These are phyloP conservation scores for Drymodes brunneopygia DNA, from an alignment of 2,113 vertebrate genomes.

Conservation along the genomic window DNA sequence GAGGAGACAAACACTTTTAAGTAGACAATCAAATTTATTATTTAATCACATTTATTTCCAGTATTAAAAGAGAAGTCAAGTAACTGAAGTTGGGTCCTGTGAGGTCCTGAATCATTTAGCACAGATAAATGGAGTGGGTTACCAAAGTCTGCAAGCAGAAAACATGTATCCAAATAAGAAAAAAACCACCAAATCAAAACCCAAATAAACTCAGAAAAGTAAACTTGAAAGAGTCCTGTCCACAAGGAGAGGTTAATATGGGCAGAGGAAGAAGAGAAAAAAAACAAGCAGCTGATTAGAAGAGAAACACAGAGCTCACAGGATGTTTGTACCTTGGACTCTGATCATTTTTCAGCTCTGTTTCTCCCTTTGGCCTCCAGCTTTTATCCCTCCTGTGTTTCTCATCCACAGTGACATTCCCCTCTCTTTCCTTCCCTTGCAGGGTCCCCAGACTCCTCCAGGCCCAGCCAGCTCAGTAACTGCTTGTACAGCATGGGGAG, in stretches of 20 bases:
- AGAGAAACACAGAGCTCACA: not conserved
- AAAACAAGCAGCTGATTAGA: not conserved
- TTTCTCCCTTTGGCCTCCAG: not conserved
- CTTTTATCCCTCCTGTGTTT: not conserved
- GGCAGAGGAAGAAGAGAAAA: not conserved
- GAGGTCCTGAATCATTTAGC: not conserved
- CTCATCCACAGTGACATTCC: not conserved
- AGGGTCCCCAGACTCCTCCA: not conserved
- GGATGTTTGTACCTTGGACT: not conserved
- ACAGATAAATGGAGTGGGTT: not conserved
- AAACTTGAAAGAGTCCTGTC: not conserved
- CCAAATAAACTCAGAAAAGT: not conserved
- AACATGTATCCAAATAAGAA: not conserved
- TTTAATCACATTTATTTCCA: not conserved
- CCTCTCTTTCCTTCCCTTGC: not conserved
- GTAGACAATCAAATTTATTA: not conserved
- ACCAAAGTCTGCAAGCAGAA: not conserved
- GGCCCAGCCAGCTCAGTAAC: not conserved
- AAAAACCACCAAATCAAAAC: not conserved
- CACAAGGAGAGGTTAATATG: not conserved
- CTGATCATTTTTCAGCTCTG: not conserved
- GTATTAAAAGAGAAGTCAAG: not conserved
- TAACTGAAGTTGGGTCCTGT: not conserved
- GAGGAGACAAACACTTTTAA: not conserved
- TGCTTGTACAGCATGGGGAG: accelerated